These are phyloP conservation scores for Aphidius ervi DNA, from an alignment of 1,140 invertebrate species.

Conservation along the genomic window DNA sequence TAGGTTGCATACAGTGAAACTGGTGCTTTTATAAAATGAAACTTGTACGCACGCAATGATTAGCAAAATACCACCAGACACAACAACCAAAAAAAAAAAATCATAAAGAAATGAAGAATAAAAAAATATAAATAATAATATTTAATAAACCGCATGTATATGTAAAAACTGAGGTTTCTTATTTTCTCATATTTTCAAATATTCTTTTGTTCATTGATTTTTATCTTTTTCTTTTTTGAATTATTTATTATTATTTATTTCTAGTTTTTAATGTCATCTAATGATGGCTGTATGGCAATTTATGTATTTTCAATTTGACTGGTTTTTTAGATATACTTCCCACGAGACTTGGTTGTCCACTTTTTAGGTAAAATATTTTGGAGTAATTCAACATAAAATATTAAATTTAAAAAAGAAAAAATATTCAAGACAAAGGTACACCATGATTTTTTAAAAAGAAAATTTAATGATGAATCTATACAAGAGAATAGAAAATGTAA, in stretches of 20 bases:
- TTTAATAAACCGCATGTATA: too few species aligned
- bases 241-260: not conserved
- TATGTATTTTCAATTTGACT: not conserved
- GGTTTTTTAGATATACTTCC: constrained; percentile 3
- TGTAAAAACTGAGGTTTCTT: too few species aligned
- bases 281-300: not conserved
- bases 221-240: not conserved
- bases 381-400: too few species aligned
- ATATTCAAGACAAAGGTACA: too few species aligned
- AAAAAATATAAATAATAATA: too few species aligned
- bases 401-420: too few species aligned
- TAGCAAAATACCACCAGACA: not conserved
- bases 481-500: too few species aligned
- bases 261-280: too few species aligned
- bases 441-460: too few species aligned
- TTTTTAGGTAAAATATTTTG: not conserved
- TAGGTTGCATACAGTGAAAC: constrained; percentile 3
- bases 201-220: not conserved
- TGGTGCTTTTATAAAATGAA: not conserved
- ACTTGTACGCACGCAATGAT: not conserved
- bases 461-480: too few species aligned
- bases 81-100: not conserved
- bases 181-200: too few species aligned
- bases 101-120: not conserved
- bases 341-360: constrained; percentile 11